Conservation (phyloP, 2,888 invertebrate species). For the Leptopilina myrica region DNA sequence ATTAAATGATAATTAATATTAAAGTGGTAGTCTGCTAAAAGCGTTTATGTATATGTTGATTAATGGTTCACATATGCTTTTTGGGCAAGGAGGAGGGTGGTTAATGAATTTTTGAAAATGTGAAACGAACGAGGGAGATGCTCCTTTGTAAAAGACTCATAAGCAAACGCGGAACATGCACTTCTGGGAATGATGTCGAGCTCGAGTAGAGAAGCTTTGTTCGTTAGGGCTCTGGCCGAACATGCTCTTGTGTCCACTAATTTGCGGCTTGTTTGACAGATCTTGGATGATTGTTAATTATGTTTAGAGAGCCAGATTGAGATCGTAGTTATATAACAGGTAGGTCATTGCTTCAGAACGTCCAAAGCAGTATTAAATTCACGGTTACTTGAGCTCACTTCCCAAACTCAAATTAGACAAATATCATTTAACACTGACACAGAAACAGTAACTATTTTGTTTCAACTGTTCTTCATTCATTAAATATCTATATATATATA, state of each 20-base stretch:
- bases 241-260: conserved; percentile 66
- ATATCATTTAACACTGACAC: conserved; percentile 42
- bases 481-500: no score
- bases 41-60: no score
- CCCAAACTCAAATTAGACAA: conserved; percentile 48
- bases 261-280: conserved; percentile 73
- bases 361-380: conserved; percentile 68
- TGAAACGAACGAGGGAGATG: not conserved
- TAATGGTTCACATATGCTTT: no score
- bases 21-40: no score
- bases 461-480: no score
- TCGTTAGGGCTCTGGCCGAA: conserved; percentile 40
- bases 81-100: no score
- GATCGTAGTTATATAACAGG: conserved; percentile 45
- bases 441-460: conserved; percentile 6
- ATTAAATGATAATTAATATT: no score
- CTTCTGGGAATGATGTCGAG: conserved; percentile 20
- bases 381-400: conserved; percentile 54
- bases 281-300: conserved; percentile 75
- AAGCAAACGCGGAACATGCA: conserved; percentile 2
- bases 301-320: conserved; percentile 67
- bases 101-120: conserved; percentile 8
- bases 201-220: conserved; percentile 39
- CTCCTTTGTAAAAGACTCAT: conserved; percentile 11
- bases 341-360: conserved; percentile 45